Percentiles rank a stretch among this genome's conserved stretches.
These are phyloP conservation scores for Gila robusta DNA, from an alignment of 2,797 vertebrate genomes.

Conservation along the genomic window DNA sequence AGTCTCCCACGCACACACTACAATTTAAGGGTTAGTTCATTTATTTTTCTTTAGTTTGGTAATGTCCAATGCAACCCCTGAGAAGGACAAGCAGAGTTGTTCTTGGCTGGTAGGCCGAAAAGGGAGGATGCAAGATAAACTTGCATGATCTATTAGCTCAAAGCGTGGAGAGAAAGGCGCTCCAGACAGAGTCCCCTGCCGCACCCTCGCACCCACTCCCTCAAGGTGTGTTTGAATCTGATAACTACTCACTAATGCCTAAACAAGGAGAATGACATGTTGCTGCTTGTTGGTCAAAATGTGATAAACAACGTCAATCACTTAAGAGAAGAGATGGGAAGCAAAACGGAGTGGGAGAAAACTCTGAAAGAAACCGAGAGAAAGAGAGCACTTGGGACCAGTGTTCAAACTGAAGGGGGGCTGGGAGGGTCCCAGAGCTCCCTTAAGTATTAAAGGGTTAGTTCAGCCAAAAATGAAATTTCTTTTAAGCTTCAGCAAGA, in stretches of 20 bases:
- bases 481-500: too few species aligned
- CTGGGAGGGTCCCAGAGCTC: background rate
- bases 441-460: background rate
- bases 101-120: constrained; percentile 70
- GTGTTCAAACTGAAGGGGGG: background rate
- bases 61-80: constrained; percentile 78
- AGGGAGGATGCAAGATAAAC: constrained; percentile 22
- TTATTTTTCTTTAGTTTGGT: constrained; percentile 82
- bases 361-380: background rate
- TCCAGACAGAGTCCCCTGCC: constrained; percentile 5
- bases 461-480: background rate
- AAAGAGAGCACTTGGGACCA: background rate
- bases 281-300: constrained; percentile 30
- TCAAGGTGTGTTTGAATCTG: constrained; percentile 38
- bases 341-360: constrained; percentile 34
- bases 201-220: constrained; percentile 24
- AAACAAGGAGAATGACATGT: constrained; percentile 34
- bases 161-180: background rate
- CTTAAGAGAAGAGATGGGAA: constrained; percentile 7
- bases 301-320: constrained; percentile 43
- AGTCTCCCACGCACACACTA: constrained; percentile 82
- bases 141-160: constrained; percentile 10
- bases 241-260: constrained; percentile 18
- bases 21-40: constrained; percentile 81
- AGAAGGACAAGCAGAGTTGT: constrained; percentile 73